phyloP scores from a whole-genome alignment of 1,140 invertebrate genomes.

The Holotrichia oblita region DNA sequence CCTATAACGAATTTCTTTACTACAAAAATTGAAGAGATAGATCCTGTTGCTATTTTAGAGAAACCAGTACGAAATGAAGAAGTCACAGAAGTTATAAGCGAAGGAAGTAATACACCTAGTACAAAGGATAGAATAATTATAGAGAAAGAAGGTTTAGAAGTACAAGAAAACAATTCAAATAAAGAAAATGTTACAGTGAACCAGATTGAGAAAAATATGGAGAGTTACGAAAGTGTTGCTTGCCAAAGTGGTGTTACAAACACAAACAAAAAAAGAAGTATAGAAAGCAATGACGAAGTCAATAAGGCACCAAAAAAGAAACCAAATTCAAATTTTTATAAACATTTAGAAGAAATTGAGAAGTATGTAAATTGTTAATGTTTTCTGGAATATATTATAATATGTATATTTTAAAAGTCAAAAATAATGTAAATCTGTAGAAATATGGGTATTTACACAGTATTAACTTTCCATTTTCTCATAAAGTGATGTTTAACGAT shows the following conservation, averaged over 20 bases:
- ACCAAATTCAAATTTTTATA: slow-evolving; percentile 12
- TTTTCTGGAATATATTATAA: background rate
- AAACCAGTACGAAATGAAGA: background rate
- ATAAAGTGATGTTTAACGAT: too few relatives aligned
- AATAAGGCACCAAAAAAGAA: background rate
- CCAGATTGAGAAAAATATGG: background rate
- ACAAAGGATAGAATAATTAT: background rate
- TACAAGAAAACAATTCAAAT: background rate
- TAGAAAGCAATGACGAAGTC: background rate
- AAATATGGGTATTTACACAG: too few relatives aligned
- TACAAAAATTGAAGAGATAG: background rate
- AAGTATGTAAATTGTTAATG: background rate
- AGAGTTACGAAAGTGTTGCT: background rate
- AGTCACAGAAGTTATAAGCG: background rate
- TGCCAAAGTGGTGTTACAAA: background rate
- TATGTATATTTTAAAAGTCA: background rate
- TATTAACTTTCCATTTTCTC: too few relatives aligned
- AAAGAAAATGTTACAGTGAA: background rate
- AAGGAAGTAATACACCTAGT: background rate
- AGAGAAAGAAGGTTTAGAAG: background rate
- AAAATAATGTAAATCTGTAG: too few relatives aligned
- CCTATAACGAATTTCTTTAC: slow-evolving; percentile 64
- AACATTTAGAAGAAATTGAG: slow-evolving; percentile 13
- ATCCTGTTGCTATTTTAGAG: background rate
- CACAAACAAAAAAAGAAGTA: background rate